Evolutionary conservation across 2,888 invertebrate genomes (phyloP).

Genomic region (Rapana venosa): DNA sequence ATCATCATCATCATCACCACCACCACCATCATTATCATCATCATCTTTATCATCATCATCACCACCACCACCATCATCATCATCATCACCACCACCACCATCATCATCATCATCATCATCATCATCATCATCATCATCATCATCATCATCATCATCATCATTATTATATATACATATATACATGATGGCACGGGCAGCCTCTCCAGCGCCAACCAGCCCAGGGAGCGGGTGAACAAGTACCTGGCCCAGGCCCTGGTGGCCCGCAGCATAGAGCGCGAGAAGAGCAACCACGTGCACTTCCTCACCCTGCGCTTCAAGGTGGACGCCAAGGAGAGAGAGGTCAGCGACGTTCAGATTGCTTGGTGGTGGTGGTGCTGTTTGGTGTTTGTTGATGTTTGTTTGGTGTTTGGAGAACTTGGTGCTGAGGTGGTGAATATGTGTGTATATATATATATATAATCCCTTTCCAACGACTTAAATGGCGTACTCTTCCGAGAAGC

Average conservation of each 20-base stretch:
- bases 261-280: constrained; percentile 92
- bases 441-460: too few relatives aligned
- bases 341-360: background rate
- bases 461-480: too few relatives aligned
- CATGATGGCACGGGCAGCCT: background rate
- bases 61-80: background rate
- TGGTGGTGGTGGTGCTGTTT: background rate
- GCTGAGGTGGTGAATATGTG: too few relatives aligned
- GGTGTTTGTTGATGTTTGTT: too few relatives aligned
- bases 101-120: background rate
- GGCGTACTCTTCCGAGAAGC: too few relatives aligned
- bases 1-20: background rate
- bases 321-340: constrained; percentile 84
- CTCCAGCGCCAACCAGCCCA: constrained; percentile 80
- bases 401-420: too few relatives aligned
- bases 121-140: background rate
- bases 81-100: background rate
- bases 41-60: background rate
- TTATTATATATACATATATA: too few relatives aligned
- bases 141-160: background rate
- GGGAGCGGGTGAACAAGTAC: constrained; percentile 94
- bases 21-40: background rate
- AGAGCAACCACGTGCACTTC: constrained; percentile 91
- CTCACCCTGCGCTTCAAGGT: constrained; percentile 92
- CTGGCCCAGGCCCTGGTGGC: constrained; percentile 94